A percentile compares a stretch with the other conserved stretches of the same genome.
phyloP scores from a whole-genome alignment of 2,888 invertebrate species.

The Thalpophila matura region DNA sequence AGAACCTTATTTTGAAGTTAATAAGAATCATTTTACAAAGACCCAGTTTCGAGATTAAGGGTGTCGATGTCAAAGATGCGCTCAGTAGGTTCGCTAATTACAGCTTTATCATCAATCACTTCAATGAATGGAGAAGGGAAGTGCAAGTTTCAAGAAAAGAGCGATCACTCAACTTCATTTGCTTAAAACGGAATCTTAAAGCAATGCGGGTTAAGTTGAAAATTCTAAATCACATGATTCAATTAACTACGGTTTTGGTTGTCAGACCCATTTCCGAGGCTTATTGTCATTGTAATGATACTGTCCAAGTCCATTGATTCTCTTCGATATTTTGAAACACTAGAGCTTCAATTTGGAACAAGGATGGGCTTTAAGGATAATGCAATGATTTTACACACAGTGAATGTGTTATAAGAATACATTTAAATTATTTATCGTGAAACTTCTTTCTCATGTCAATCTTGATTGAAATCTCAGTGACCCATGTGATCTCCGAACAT shows the following conservation, averaged over 20 bases:
- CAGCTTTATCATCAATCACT: conserved; percentile 84
- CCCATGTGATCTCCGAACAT: conserved; percentile 18
- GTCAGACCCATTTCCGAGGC: conserved; percentile 49
- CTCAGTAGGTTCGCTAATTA: conserved; percentile 82
- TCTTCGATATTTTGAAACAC: conserved; percentile 52
- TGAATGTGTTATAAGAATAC: no score
- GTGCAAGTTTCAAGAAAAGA: conserved; percentile 59
- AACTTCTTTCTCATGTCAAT: conserved; percentile 26
- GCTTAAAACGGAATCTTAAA: conserved; percentile 58
- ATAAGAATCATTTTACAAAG: conserved; percentile 71
- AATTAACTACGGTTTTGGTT: conserved; percentile 61
- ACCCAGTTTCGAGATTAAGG: conserved; percentile 55
- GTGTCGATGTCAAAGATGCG: conserved; percentile 72
- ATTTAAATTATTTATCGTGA: background rate
- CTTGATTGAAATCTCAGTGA: conserved; percentile 30
- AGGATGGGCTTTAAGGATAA: conserved; percentile 10
- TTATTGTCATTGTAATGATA: conserved; percentile 60
- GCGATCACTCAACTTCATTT: conserved; percentile 24
- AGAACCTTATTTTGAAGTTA: conserved; percentile 65
- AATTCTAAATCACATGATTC: conserved; percentile 52
- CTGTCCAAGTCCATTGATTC: conserved; percentile 58
- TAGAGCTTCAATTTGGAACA: conserved; percentile 25
- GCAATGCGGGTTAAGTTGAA: conserved; percentile 42
- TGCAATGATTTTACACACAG: conserved; percentile 1
- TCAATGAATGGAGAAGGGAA: conserved; percentile 67